Evolutionary conservation across 2,888 invertebrate species (phyloP), one percentile per base, ranked within the genome.

Genomic region (Hypena proboscidalis): DNA sequence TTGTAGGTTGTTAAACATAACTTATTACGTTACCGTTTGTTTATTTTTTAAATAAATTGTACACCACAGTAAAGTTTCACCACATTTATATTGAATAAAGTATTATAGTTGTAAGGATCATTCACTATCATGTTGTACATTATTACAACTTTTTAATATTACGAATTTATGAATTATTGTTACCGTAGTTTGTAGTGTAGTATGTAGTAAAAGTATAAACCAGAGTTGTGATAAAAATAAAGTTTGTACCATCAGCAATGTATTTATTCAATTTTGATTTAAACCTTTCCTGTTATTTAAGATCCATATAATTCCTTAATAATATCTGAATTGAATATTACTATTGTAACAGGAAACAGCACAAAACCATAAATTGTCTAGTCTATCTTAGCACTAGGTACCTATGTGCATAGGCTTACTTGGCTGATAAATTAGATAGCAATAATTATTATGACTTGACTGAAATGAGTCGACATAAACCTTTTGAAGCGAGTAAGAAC

Each of bases 141-240:
- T 71, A 70, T 70, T 79, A 70, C 80, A 83, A 79, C 74, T 72
- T 80, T 83, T 79, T 81, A 80, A 76, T 80, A 75, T 80, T 75
- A 86, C 86, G 87, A 87, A 88, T 88, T 88, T 87, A 89, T 84
- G 77, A 79, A 77, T 74, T 77, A 83, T 80, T 86, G 85, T 84
- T 86, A 84, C 80, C 77, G 79, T 88, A 88, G 86, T 85, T 60
- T 75, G 74, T 87, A 87, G 83, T 58, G 58, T 83, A 81, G 79
- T 64, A 52, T 43, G 70, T 80, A 80, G 76, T 63, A 44, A 69
- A 55, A 66, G 59, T 66, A 53, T 58, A 65, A 62, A 61, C 60
- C 63, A 5, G 72, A 69, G 74, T 77, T 80, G 77, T 74, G 75
- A 80, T 77, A 71, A 41, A 34, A 61, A 65, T 70, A 70, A 67